These are phyloP conservation scores for Orthosia gothica DNA, from an alignment of 2,888 invertebrate genomes.

Conservation along the genomic window DNA sequence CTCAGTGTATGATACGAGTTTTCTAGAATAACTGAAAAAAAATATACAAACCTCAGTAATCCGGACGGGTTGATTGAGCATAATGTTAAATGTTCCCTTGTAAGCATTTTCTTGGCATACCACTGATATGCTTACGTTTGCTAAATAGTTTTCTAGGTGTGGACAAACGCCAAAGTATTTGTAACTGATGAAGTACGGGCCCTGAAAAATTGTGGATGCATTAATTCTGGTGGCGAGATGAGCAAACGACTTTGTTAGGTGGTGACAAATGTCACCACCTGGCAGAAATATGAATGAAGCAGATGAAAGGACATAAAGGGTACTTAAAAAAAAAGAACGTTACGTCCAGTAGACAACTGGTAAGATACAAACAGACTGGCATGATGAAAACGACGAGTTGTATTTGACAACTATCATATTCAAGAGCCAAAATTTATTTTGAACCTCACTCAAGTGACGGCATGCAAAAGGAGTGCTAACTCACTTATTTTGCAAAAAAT, in stretches of 20 bases:
- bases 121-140: slow-evolving; percentile 8
- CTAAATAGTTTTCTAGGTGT: slow-evolving; percentile 19
- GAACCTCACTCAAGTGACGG: too few species aligned
- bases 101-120: slow-evolving; percentile 8
- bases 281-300: neutral
- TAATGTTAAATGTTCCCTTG: slow-evolving; percentile 26
- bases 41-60: slow-evolving; percentile 43
- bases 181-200: slow-evolving; percentile 22
- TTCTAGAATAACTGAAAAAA: neutral
- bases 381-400: too few species aligned
- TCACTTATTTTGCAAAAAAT: too few species aligned
- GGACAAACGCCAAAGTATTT: slow-evolving; percentile 33
- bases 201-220: slow-evolving; percentile 24
- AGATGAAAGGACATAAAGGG: neutral
- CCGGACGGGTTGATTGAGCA: slow-evolving; percentile 28
- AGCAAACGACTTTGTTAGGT: neutral
- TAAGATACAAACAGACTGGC: too few species aligned
- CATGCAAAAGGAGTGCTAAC: too few species aligned
- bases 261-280: too few species aligned
- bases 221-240: neutral
- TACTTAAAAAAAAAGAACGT: too few species aligned
- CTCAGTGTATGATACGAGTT: too few species aligned
- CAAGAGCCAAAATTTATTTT: too few species aligned
- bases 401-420: too few species aligned
- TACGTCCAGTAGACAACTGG: too few species aligned